Conservation (phyloP, 2,113 vertebrate genomes). For the Notothenia coriiceps region DNA sequence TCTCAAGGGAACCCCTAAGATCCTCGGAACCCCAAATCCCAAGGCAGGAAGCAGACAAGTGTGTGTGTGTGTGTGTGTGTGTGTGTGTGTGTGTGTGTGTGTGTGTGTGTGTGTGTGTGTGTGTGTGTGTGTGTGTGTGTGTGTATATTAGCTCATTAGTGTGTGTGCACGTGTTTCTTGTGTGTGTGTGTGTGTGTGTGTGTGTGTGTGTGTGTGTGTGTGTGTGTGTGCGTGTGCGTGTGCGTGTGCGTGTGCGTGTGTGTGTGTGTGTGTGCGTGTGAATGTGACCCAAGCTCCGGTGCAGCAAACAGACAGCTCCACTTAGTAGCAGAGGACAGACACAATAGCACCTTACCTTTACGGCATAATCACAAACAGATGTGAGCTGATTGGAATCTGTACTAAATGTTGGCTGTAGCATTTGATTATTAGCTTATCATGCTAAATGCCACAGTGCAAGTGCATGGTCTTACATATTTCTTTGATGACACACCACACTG, state of each 20-base stretch:
- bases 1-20: conserved; percentile 61
- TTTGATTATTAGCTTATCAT: background rate
- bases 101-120: conserved; percentile 73
- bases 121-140: conserved; percentile 53
- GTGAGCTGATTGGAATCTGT: conserved; percentile 9
- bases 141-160: conserved; percentile 62
- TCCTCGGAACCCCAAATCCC: conserved; percentile 64
- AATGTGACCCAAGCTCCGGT: conserved; percentile 44
- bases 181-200: conserved; percentile 62
- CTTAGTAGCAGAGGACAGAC: conserved; percentile 70
- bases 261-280: conserved; percentile 62
- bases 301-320: conserved; percentile 65
- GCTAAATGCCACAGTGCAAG: background rate
- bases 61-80: conserved; percentile 59
- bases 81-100: conserved; percentile 48
- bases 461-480: conserved; percentile 20
- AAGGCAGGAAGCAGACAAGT: conserved; percentile 73
- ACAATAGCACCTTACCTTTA: conserved; percentile 59
- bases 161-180: conserved; percentile 59
- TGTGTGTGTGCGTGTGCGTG: conserved; percentile 66
- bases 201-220: conserved; percentile 55
- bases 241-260: conserved; percentile 47
- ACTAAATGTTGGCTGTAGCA: background rate
- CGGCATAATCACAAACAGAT: conserved; percentile 68
- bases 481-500: conserved; percentile 10